Evolutionary conservation across 1,140 invertebrate genomes (phyloP), one percentile per base, ranked within the genome.

Genomic region (Olivierus martensii): DNA sequence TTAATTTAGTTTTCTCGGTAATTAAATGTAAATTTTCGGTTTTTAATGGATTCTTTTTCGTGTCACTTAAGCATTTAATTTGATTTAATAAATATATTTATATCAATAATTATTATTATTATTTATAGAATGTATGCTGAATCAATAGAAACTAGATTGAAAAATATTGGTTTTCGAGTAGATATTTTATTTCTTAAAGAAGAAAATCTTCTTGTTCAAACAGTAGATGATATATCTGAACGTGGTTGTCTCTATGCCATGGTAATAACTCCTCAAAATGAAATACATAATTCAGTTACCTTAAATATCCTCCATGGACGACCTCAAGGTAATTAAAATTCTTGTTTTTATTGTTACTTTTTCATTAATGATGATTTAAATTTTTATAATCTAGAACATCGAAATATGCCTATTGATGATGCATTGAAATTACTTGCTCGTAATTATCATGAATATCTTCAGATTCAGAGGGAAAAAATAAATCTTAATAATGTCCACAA

Each of bases 401-500:
- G 89, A 57, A 92, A 95, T 69, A 93, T 94, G 86, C 88, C 87
- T 0, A 62, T 91, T n/a, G 86, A 92, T 49, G 87, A 92, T 69
- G 87, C 89, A 2, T 73, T 93, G 51, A 75, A 75, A 53, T 72
- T 93, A 39, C 74, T 94, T 21, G 74, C 75, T 18, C 75, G 81
- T 17, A 88, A 87, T 67, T 92, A 87, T 69, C 78, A 80, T 48
- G 77, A 77, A 49, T 86, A 87, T 65, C 53, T 54, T 11, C 34
- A 36, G n/a, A 55, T 14, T 50, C 28, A 47, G 47, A 54, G n/a
- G 21, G 10, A 14, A 37, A 19, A 22, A 38, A 49, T 28, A 18
- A 49, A 38, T 34, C 35, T 42, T 6, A 41, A 41, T n/a, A 11
- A 9, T n/a, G 5, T 18, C 6, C 39, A 41, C 5, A 11, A 6